Evolutionary conservation across 2,797 vertebrate genomes (phyloP).

Genomic region (Amblyopsis hoosieri): DNA sequence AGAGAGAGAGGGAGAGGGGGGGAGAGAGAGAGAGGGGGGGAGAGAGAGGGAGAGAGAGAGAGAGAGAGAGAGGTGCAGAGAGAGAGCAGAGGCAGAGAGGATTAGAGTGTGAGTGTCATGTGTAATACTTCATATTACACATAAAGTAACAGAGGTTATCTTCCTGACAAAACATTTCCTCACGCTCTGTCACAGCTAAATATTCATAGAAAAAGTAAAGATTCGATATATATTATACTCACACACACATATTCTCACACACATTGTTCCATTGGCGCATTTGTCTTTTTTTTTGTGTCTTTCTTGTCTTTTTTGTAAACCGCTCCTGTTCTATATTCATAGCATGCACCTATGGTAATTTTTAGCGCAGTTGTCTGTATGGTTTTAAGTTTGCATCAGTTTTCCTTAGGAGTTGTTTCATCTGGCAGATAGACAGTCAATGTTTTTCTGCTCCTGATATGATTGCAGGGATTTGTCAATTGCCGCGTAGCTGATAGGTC

Average conservation of each 20-base stretch:
- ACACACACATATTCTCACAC: no score
- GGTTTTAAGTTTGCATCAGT: conserved; percentile 27
- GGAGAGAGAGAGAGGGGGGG: not conserved
- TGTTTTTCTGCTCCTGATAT: conserved; percentile 2
- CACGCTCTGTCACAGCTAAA: conserved; percentile 8
- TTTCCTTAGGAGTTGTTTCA: conserved; percentile 30
- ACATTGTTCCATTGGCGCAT: conserved; percentile 20
- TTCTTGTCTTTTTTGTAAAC: conserved; percentile 18
- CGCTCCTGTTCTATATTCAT: conserved; percentile 46
- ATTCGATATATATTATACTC: conserved; percentile 13
- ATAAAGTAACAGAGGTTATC: conserved; percentile 20
- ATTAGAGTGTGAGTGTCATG: not conserved
- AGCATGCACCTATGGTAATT: conserved; percentile 4
- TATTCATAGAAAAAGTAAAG: conserved; percentile 45
- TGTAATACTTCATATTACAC: conserved; percentile 17
- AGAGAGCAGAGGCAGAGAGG: not conserved
- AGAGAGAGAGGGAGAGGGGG: not conserved
- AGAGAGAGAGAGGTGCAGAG: not conserved
- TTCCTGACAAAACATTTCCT: conserved; percentile 9
- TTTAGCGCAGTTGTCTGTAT: not conserved
- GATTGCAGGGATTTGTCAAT: conserved; percentile 23
- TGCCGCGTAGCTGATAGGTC: conserved; percentile 20
- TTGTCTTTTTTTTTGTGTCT: not conserved
- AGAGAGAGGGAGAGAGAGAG: no score
- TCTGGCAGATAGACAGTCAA: conserved; percentile 11